Evolutionary conservation across 64 coral and sea anemone species (phyloP).

Genomic region (Montipora foliosa): DNA sequence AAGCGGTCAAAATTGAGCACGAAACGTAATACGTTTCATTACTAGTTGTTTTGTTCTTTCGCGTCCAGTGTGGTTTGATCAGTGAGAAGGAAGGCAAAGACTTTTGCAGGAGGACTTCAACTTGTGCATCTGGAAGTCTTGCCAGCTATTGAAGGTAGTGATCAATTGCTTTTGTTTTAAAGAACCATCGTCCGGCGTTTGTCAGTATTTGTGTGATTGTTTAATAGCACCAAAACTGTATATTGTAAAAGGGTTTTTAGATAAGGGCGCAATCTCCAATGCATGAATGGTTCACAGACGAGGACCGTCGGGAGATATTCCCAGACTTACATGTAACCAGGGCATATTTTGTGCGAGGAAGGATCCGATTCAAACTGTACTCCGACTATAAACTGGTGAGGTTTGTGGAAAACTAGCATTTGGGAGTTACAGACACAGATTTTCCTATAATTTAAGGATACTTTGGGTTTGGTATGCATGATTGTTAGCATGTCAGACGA

Average conservation of each 20-base stretch:
- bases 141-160: background rate
- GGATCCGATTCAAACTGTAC: no score
- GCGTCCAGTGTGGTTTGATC: background rate
- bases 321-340: no score
- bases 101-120: background rate
- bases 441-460: background rate
- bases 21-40: conserved; percentile 14
- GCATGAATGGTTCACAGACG: background rate
- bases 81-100: background rate
- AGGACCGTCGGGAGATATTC: no score
- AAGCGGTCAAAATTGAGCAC: background rate
- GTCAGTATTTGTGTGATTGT: background rate
- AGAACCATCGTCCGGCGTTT: background rate
- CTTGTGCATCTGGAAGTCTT: background rate
- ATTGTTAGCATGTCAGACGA: no score
- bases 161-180: background rate
- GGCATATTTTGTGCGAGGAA: no score
- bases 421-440: background rate
- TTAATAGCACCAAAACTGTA: background rate
- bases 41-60: background rate
- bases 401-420: background rate
- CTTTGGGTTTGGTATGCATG: background rate
- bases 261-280: background rate
- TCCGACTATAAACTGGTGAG: no score
- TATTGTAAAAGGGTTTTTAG: background rate